A percentile compares a stretch with the other conserved stretches of the same genome.
phyloP scores from a whole-genome alignment of 2,113 vertebrate species.

The Clarias macrocephalus region DNA sequence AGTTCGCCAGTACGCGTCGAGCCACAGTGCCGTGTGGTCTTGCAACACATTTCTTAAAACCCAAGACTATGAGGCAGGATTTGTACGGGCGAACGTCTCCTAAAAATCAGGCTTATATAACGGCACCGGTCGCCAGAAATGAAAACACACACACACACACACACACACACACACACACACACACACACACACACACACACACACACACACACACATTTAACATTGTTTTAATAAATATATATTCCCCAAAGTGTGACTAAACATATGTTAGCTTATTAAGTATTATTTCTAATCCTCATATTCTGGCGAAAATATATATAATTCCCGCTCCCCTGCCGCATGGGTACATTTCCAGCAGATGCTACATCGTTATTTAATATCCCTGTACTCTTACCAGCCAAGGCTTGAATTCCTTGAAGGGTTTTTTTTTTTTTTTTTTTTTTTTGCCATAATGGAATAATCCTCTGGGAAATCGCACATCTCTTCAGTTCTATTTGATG shows the following conservation, averaged over 20 bases:
- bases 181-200: background rate
- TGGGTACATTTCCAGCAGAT: slow-evolving; percentile 53
- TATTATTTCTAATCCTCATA: slow-evolving; percentile 17
- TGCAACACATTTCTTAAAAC: slow-evolving; percentile 5
- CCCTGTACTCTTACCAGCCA: slow-evolving; percentile 50
- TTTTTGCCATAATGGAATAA: slow-evolving; percentile 59
- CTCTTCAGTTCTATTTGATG: slow-evolving; percentile 59
- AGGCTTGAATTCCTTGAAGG: slow-evolving; percentile 45
- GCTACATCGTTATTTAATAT: slow-evolving; percentile 67
- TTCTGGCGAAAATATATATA: background rate
- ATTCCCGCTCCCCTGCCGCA: background rate
- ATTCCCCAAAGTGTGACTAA: slow-evolving; percentile 19
- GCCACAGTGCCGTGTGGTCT: background rate
- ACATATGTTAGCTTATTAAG: slow-evolving; percentile 53
- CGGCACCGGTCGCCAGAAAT: background rate
- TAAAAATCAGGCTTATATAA: slow-evolving; percentile 24
- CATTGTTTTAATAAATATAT: slow-evolving; percentile 23
- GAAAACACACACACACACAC: too few species aligned
- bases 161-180: background rate
- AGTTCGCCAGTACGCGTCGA: slow-evolving; percentile 25
- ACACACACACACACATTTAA: slow-evolving; percentile 2
- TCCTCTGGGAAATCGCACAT: slow-evolving; percentile 56
- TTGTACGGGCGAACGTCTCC: slow-evolving; percentile 16
- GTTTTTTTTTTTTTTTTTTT: slow-evolving; percentile 60
- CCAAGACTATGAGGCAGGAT: background rate